Evolutionary conservation across 2,797 vertebrate genomes (phyloP).

Genomic region (Eospalax fontanierii): DNA sequence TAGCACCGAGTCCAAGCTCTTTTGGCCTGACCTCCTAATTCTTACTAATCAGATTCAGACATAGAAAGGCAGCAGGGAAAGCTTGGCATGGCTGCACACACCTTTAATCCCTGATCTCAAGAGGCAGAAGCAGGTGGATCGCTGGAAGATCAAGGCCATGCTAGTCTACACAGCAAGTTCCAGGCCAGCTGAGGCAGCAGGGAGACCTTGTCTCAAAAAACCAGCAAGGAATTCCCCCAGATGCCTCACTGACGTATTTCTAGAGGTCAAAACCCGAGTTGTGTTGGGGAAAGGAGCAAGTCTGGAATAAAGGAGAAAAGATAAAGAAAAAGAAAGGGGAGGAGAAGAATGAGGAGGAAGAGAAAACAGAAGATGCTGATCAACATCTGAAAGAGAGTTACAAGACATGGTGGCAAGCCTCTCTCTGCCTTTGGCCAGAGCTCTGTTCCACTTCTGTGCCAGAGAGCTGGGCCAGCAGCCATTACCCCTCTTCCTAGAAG

Average conservation of each 20-base stretch:
- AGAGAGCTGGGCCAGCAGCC: conserved; percentile 7
- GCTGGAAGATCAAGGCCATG: no score
- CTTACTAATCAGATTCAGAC: background rate
- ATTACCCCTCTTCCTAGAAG: conserved; percentile 12
- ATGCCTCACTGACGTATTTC: background rate
- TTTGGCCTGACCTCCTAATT: background rate
- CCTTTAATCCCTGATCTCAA: no score
- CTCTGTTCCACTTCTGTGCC: background rate
- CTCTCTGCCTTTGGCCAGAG: conserved; percentile 22
- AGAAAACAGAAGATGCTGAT: background rate
- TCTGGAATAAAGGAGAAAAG: background rate
- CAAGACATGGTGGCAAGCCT: background rate
- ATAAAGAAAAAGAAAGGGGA: background rate
- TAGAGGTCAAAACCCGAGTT: background rate
- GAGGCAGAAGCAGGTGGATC: no score
- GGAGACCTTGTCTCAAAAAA: no score
- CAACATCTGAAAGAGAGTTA: background rate
- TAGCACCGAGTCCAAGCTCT: background rate
- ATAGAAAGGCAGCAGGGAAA: background rate
- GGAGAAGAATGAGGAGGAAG: background rate
- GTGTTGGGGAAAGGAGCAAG: background rate
- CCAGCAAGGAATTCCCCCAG: background rate
- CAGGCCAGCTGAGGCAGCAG: no score
- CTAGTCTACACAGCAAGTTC: no score
- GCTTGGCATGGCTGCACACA: no score